These are phyloP conservation scores for Labrus mixtus DNA, from an alignment of 2,113 vertebrate genomes.

Conservation along the genomic window DNA sequence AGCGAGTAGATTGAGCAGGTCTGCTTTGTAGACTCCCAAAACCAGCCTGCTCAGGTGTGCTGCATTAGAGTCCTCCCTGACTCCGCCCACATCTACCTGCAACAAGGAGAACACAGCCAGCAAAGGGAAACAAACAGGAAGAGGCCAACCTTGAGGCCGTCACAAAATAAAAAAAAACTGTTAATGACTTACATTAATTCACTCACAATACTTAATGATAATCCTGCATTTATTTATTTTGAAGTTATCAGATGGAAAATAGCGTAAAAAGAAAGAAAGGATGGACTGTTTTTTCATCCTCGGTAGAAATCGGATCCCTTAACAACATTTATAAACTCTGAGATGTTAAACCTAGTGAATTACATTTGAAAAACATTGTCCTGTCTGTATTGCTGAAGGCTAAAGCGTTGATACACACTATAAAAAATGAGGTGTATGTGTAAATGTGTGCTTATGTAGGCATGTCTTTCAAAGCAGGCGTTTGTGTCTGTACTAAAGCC, in stretches of 20 bases:
- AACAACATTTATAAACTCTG: constrained; percentile 30
- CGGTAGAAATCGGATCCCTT: neutral
- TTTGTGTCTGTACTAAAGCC: constrained; percentile 52
- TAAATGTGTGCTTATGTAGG: neutral
- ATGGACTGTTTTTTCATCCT: neutral
- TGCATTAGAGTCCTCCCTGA: no score
- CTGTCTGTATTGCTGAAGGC: neutral
- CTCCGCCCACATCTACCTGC: no score
- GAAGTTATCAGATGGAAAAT: constrained; percentile 31
- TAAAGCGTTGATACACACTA: neutral
- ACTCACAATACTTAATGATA: neutral
- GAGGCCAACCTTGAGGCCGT: no score
- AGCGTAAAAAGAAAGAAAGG: constrained; percentile 18
- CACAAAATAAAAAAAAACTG: no score
- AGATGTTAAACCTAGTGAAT: constrained; percentile 22
- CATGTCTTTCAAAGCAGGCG: constrained; percentile 31
- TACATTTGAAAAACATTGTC: constrained; percentile 7
- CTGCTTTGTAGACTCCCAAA: no score
- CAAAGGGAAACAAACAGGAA: no score
- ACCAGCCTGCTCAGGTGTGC: no score
- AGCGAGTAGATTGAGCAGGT: no score
- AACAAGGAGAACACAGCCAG: no score
- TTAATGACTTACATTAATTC: constrained; percentile 6
- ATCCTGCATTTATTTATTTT: constrained; percentile 20
- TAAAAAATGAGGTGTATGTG: neutral